Conservation (phyloP, 2,888 invertebrate species). For the Cryptophagus acutangulus region DNA sequence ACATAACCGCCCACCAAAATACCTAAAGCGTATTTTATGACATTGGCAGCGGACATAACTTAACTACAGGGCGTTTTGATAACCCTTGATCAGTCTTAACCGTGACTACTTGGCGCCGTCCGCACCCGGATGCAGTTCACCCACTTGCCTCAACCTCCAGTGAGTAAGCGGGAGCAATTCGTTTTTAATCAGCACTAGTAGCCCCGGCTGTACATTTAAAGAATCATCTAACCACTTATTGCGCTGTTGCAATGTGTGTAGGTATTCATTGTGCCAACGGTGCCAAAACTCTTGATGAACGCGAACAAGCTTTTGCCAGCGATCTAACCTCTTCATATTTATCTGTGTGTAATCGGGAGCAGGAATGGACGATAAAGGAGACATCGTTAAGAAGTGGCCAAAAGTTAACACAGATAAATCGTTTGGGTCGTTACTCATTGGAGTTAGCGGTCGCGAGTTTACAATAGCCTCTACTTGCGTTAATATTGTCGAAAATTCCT, state of each 20-base stretch:
- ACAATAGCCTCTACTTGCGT: too few species aligned
- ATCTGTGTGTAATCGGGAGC: conserved; percentile 3
- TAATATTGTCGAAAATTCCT: too few species aligned
- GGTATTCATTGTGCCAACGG: conserved; percentile 17
- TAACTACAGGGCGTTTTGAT: too few species aligned
- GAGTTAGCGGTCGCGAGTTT: too few species aligned
- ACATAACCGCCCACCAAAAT: too few species aligned
- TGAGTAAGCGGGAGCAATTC: conserved; percentile 8
- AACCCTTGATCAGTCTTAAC: too few species aligned
- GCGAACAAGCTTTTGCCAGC: conserved; percentile 10
- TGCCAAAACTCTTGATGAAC: conserved; percentile 19
- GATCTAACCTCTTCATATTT: conserved; percentile 7
- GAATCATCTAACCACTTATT: conserved; percentile 13
- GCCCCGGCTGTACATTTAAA: neutral
- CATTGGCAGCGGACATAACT: too few species aligned
- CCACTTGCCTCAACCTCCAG: conserved; percentile 4
- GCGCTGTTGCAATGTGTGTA: conserved; percentile 16
- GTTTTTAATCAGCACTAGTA: conserved; percentile 9
- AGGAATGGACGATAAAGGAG: conserved; percentile 8
- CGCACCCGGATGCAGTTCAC: conserved; percentile 6
- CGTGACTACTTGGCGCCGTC: conserved; percentile 11
- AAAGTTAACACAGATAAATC: too few species aligned
- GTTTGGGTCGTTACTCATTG: too few species aligned
- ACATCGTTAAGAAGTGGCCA: too few species aligned
- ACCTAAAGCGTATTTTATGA: too few species aligned